Evolutionary conservation across 2,888 invertebrate species (phyloP), one percentile per base, ranked within the genome.

Genomic region (Meteorus colon): DNA sequence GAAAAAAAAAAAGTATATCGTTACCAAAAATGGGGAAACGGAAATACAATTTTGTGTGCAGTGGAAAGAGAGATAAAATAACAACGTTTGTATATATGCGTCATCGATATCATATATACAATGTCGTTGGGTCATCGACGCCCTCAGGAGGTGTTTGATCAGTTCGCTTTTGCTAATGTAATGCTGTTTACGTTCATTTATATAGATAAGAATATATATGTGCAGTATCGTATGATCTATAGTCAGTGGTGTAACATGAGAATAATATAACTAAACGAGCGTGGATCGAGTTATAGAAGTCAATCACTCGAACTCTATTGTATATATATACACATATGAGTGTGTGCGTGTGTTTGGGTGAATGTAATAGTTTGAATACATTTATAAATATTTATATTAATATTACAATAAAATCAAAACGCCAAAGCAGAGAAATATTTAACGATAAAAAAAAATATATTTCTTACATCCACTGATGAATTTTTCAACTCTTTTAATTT

Each of bases 151-250:
- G 81, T 86, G 86, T 86, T 87, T 86, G 86, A 82, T 82, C 83
- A 81, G 83, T 71, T 55, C 55, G n/a, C 55, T 48, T 73, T 81
- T 80, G 85, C 85, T 87, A 87, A 86, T 87, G 87, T 88, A 86
- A 86, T 87, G 81, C 83, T 86, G 87, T 87, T 87, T 87, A 81
- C 82, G 75, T 60, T 14, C 31, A 82, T 85, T 84, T 84, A 85
- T 84, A 82, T 81, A 80, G 85, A 78, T 82, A 55, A 8, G 8
- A n/a, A 55, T 55, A 55, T 19, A 55, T 55, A 55, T 55, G 14
- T 65, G 31, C 14, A 60, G 59, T 51, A 31, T 69, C 55, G 51
- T 55, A 51, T 69, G 69, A 31, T 31, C 51, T 37, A 69, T 69
- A 55, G 45, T 41, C n/a, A 27, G 10, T 60, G 76, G 72, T 75